These are phyloP conservation scores for Anguilla obscura DNA, from an alignment of 2,797 vertebrate species.

Conservation along the genomic window DNA sequence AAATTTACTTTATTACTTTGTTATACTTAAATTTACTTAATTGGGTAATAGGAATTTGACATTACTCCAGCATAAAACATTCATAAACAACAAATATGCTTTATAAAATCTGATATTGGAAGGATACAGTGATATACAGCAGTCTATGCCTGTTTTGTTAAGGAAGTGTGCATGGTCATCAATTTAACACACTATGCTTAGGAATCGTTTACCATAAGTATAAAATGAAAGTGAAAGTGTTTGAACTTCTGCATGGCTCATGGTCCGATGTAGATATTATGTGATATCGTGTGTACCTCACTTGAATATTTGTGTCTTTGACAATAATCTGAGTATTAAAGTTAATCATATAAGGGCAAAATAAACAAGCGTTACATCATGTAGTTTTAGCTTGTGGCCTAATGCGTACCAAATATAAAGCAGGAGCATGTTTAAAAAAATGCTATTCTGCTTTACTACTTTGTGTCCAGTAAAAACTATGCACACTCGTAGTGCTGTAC, in stretches of 20 bases:
- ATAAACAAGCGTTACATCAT: background rate
- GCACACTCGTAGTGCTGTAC: background rate
- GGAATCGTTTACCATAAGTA: background rate
- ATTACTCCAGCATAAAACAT: background rate
- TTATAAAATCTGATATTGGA: background rate
- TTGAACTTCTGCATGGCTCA: background rate
- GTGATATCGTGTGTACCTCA: background rate
- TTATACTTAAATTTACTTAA: no score
- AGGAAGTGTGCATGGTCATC: background rate
- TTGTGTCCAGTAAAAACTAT: background rate
- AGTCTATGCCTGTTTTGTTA: no score
- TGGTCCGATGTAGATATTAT: background rate
- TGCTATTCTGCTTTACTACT: background rate
- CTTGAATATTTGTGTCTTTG: background rate
- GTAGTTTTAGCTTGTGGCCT: background rate
- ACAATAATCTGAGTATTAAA: background rate
- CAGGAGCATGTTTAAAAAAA: background rate
- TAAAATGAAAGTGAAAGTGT: background rate
- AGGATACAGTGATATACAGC: background rate
- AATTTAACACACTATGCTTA: background rate
- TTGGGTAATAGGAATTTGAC: background rate
- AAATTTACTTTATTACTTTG: background rate
- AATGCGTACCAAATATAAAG: background rate
- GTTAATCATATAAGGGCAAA: background rate
- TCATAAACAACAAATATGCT: background rate